Conservation (phyloP, 2,113 vertebrate species). For the Pterocles orientalis region DNA sequence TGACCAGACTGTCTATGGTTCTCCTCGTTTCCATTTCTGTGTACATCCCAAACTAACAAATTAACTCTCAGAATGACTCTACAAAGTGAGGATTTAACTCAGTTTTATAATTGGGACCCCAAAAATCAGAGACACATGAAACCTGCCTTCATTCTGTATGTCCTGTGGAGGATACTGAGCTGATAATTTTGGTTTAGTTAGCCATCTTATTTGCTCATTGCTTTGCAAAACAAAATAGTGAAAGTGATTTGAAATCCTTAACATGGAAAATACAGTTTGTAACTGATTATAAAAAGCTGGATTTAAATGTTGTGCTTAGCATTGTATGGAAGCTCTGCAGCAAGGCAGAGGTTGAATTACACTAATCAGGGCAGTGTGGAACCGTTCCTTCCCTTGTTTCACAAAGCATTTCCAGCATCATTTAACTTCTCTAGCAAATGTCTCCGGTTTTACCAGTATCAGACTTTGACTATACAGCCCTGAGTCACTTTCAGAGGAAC, state of each 20-base stretch:
- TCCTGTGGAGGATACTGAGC: not conserved
- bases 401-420: not conserved
- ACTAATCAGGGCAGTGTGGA: not conserved
- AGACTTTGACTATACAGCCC: not conserved
- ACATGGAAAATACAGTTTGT: not conserved
- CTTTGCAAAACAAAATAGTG: not conserved
- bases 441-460: not conserved
- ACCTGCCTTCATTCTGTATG: not conserved
- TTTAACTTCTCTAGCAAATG: not conserved
- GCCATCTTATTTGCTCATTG: not conserved
- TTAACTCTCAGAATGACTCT: not conserved
- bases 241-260: not conserved
- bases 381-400: not conserved
- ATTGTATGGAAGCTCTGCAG: not conserved
- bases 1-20: not conserved
- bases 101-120: rapidly evolving
- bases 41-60: not conserved
- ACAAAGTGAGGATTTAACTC: not conserved
- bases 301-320: not conserved
- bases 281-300: not conserved
- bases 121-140: not conserved
- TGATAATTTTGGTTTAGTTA: not conserved
- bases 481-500: not conserved
- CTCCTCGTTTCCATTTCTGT: not conserved
- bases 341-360: not conserved